These are phyloP conservation scores for Phyllostomus hastatus DNA, from an alignment of 2,113 vertebrate species.

Conservation along the genomic window DNA sequence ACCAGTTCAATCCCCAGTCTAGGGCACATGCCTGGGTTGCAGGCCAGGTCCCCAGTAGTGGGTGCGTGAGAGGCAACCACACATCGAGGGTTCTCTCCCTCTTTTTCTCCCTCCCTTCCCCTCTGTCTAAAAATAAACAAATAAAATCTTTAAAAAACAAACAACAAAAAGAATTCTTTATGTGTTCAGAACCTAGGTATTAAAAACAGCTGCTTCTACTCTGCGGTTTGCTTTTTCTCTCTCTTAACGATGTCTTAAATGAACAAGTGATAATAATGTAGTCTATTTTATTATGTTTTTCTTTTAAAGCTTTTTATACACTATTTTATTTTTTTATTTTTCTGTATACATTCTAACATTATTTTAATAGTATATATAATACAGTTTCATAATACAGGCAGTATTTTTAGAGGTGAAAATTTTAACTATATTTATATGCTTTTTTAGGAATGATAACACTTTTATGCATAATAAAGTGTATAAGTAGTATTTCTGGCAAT, in stretches of 20 bases:
- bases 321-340: neutral
- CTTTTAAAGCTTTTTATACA: neutral
- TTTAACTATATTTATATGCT: conserved; percentile 15
- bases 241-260: neutral
- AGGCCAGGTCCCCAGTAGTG: too few relatives aligned
- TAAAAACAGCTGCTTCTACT: neutral
- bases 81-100: too few relatives aligned
- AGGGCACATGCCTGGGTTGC: too few relatives aligned
- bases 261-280: neutral
- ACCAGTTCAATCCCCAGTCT: too few relatives aligned
- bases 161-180: neutral
- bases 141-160: too few relatives aligned
- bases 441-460: neutral
- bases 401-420: neutral
- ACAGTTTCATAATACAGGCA: neutral
- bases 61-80: too few relatives aligned
- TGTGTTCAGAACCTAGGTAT: neutral
- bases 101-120: too few relatives aligned
- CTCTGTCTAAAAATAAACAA: too few relatives aligned
- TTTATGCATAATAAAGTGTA: neutral
- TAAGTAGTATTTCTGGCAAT: conserved; percentile 2
- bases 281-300: neutral
- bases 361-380: neutral
- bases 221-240: neutral
- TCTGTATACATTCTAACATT: neutral